Evolutionary conservation across 2,888 invertebrate genomes (phyloP).

Genomic region (Molanna angustata): DNA sequence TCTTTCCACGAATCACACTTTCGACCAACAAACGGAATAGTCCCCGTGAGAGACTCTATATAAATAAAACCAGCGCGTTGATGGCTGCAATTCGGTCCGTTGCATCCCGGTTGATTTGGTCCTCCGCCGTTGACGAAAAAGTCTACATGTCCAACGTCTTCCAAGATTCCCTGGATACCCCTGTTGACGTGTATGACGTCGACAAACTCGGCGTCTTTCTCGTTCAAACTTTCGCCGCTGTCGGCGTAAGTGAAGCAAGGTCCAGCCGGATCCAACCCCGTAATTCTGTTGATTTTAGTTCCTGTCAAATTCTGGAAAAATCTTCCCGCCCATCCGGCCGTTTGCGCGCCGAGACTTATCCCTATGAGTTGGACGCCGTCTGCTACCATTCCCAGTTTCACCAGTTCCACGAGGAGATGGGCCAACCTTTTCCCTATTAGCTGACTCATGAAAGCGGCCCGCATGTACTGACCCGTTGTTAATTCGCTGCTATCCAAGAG

Average conservation of each 20-base stretch:
- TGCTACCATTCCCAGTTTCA: conserved; percentile 47
- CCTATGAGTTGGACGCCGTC: conserved; percentile 56
- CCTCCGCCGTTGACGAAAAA: conserved; percentile 73
- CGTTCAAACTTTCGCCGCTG: conserved; percentile 47
- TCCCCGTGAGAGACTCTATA: conserved; percentile 37
- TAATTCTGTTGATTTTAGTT: conserved; percentile 46
- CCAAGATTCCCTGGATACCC: conserved; percentile 50
- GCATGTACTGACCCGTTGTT: conserved; percentile 41
- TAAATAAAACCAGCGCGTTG: conserved; percentile 49
- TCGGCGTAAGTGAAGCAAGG: conserved; percentile 51
- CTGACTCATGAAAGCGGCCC: conserved; percentile 48
- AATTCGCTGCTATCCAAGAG: conserved; percentile 50
- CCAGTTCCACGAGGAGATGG: conserved; percentile 50
- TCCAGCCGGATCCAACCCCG: conserved; percentile 53
- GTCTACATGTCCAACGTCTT: conserved; percentile 67
- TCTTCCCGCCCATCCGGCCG: conserved; percentile 53
- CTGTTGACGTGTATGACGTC: conserved; percentile 50
- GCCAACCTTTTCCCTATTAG: conserved; percentile 54
- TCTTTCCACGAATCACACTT: conserved; percentile 40
- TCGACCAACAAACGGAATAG: conserved; percentile 35
- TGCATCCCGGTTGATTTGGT: conserved; percentile 68
- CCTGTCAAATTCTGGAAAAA: conserved; percentile 45
- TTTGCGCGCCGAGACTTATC: conserved; percentile 59
- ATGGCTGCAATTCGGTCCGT: conserved; percentile 52
- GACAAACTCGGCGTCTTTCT: conserved; percentile 48